A percentile compares a stretch with the other conserved stretches of the same genome.
Conservation (phyloP, 2,888 invertebrate species). For the Melipona bicolor region DNA sequence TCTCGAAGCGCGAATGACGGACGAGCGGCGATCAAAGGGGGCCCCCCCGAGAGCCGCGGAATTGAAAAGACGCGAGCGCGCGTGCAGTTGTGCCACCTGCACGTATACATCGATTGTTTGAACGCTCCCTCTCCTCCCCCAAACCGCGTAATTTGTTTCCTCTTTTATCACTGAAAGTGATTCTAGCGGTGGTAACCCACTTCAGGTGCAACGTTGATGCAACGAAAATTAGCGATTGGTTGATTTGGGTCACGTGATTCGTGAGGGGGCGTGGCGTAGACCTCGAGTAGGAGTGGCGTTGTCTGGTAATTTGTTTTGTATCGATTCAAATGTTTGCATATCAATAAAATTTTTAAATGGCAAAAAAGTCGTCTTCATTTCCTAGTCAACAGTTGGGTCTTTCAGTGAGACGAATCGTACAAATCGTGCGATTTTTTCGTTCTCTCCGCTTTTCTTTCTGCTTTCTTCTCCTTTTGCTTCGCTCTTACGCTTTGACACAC, state of each 20-base stretch:
- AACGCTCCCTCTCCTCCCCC: conserved; percentile 8
- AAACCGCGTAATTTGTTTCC: conserved; percentile 35
- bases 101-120: conserved; percentile 30
- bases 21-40: conserved; percentile 21
- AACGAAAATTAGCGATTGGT: too few relatives aligned
- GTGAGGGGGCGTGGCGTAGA: too few relatives aligned
- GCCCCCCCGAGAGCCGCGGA: background rate
- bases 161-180: background rate
- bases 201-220: too few relatives aligned
- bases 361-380: too few relatives aligned
- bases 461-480: background rate
- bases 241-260: too few relatives aligned
- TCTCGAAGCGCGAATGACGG: conserved; percentile 2
- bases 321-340: too few relatives aligned
- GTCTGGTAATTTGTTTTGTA: too few relatives aligned
- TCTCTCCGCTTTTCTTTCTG: background rate
- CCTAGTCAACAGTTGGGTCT: background rate
- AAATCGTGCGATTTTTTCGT: background rate
- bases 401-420: too few relatives aligned
- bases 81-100: background rate
- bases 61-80: conserved; percentile 39
- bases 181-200: too few relatives aligned
- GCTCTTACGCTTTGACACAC: background rate
- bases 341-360: too few relatives aligned
- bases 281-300: too few relatives aligned